phyloP scores from a whole-genome alignment of 1,140 invertebrate species.

The Diorhabda elongata region DNA sequence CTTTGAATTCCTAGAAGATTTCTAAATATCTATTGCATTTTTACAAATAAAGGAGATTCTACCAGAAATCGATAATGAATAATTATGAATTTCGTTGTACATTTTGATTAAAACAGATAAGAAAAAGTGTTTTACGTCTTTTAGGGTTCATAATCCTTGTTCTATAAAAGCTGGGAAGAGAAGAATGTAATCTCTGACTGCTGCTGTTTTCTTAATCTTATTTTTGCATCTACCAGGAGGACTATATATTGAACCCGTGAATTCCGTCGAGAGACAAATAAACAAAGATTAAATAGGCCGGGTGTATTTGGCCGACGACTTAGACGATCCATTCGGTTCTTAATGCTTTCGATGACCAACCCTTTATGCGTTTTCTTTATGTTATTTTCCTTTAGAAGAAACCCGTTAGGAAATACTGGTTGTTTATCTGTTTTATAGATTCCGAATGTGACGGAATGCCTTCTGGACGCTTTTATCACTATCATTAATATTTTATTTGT shows the following conservation, averaged over 20 bases:
- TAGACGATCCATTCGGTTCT: not conserved
- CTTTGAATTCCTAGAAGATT: no score
- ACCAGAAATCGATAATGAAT: no score
- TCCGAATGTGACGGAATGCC: not conserved
- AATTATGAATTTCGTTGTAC: no score
- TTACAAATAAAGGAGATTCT: no score
- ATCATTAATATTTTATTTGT: not conserved
- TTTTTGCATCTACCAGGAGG: not conserved
- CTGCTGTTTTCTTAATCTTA: not conserved
- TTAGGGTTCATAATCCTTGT: no score
- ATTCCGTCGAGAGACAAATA: not conserved
- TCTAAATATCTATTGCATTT: no score
- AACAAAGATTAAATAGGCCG: not conserved
- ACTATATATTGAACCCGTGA: not conserved
- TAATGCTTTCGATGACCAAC: not conserved
- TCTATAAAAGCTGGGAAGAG: no score
- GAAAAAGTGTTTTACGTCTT: no score
- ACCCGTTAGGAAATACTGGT: not conserved
- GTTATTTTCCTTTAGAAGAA: not conserved
- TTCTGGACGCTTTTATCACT: not conserved
- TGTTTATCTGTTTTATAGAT: not conserved
- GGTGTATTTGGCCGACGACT: not conserved
- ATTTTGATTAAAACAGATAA: no score
- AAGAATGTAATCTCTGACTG: no score
- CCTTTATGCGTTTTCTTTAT: constrained; percentile 2